Evolutionary conservation across 2,888 invertebrate genomes (phyloP), one percentile per base, ranked within the genome.

Genomic region (Herminia tarsipennalis): DNA sequence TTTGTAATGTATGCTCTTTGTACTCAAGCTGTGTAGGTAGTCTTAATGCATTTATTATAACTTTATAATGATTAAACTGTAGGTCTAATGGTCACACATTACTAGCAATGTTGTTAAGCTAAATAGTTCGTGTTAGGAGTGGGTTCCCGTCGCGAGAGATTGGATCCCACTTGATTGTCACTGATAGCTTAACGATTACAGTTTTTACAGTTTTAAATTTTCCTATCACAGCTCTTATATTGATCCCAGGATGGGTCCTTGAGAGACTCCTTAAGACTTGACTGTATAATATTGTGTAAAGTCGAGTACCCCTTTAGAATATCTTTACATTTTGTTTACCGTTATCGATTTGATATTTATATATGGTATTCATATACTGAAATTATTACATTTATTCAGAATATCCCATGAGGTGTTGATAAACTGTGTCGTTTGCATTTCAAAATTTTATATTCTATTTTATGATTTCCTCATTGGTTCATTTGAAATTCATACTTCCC

Each of bases 401-500:
- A 20, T 14, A 28, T 21, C 6, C 6, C 20, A 21, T 18, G 12
- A n/a, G n/a, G n/a, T n/a, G n/a, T n/a, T n/a, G n/a, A n/a, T 9
- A 12, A 32, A 13, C 13, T 9, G 16, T 10, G 18, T 34, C 18
- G 30, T 52, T 37, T 37, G 37, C 5, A 5, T 55, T 51, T 33
- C 12, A 35, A 52, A 55, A 35, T n/a, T 35, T 32, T 5, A 29
- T 13, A 30, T 39, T 39, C 5, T 16, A 24, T 29, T 32, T 35
- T 24, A 40, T 20, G 28, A 24, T 41, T 32, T 39, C 18, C 39
- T 27, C 18, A 41, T 30, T 1, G 24, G n/a, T 29, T 10, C 3
- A 45, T 56, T 48, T 46, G 14, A 46, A 46, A 43, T 62, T 60
- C 43, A 47, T 35, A 9, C 22, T 3, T 5, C 5, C 2, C 5